Evolutionary conservation across 2,888 invertebrate species (phyloP).

Genomic region (Epinotia ramella): DNA sequence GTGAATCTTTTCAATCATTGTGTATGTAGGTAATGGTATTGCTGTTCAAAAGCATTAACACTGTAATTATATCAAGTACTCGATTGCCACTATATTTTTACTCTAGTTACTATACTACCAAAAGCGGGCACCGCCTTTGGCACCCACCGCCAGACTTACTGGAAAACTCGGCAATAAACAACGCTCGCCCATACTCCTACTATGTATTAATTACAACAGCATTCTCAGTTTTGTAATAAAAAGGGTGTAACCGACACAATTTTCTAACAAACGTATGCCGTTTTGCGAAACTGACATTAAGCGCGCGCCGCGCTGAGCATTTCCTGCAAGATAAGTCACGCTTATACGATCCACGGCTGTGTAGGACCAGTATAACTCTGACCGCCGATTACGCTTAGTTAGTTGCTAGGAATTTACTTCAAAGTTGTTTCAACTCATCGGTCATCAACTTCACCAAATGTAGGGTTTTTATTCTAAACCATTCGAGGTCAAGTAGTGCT

Average conservation of each 20-base stretch:
- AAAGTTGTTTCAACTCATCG: too few species aligned
- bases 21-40: not conserved
- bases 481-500: too few species aligned
- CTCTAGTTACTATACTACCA: not conserved
- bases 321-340: not conserved
- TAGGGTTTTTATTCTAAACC: too few species aligned
- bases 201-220: constrained; percentile 23
- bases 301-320: not conserved
- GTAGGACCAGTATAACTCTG: not conserved
- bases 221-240: not conserved
- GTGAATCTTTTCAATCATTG: too few species aligned
- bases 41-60: not conserved
- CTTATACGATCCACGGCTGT: not conserved
- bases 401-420: too few species aligned
- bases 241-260: not conserved
- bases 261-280: not conserved
- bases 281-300: not conserved
- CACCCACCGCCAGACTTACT: constrained; percentile 1
- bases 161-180: constrained; percentile 13
- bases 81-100: not conserved
- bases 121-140: constrained; percentile 4
- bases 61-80: not conserved
- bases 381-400: too few species aligned
- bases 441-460: too few species aligned
- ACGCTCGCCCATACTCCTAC: constrained; percentile 1